Percentiles rank a stretch among this genome's conserved stretches.
Conservation (phyloP, 2,888 invertebrate species). For the Sisyra nigra region DNA sequence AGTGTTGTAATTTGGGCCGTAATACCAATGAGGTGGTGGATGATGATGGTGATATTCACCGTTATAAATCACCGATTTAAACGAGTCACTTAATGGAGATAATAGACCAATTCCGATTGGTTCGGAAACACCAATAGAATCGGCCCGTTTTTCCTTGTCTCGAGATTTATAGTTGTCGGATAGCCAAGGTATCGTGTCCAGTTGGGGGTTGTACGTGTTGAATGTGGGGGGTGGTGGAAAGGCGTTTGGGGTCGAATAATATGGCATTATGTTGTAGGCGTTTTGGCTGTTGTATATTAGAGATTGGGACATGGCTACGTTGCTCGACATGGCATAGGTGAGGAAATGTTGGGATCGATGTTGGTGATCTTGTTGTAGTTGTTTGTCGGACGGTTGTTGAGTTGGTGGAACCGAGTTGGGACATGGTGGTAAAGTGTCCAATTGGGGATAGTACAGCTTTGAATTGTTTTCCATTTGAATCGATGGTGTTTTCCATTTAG, state of each 20-base stretch:
- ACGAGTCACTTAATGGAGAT: conserved; percentile 17
- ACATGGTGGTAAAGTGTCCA: no score
- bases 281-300: conserved; percentile 11
- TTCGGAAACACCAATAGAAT: conserved; percentile 22
- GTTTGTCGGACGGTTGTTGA: not conserved
- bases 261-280: conserved; percentile 14
- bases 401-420: not conserved
- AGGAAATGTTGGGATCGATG: conserved; percentile 1
- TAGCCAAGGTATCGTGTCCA: conserved; percentile 14
- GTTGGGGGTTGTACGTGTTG: conserved; percentile 11
- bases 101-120: conserved; percentile 3
- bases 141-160: conserved; percentile 18
- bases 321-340: conserved; percentile 9
- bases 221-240: conserved; percentile 11
- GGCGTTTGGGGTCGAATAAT: conserved; percentile 13
- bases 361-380: no score
- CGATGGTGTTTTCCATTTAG: no score
- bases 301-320: conserved; percentile 13
- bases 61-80: conserved; percentile 16
- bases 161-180: conserved; percentile 18
- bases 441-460: no score
- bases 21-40: conserved; percentile 17
- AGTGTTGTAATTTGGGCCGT: conserved; percentile 15
- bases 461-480: no score
- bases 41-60: conserved; percentile 11